Base-by-base conservation (phyloP, 2,888 invertebrate genomes). In the Minunthozetes semirufus region DNA sequence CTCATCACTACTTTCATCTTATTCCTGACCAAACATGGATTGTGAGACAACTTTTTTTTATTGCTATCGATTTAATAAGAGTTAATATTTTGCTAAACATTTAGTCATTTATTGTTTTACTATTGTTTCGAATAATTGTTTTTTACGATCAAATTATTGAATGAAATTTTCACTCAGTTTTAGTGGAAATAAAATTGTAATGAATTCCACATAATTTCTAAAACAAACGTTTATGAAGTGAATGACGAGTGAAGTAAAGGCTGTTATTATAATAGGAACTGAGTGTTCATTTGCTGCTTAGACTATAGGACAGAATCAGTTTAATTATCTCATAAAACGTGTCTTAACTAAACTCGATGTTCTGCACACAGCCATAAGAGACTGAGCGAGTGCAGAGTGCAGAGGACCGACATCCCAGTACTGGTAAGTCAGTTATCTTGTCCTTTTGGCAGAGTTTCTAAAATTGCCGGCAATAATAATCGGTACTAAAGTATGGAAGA, bases 241-340 rank as follows among this genome's bases (percentile, higher is more conserved):
- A 19, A 53, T 53, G 53, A 53, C 19, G 66, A 66, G 33, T 33
- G 66, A 19, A 38, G 66, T 66, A 42, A 66, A 66, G 59, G 27
- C 25, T 59, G 22, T 42, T 63, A 38, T 66, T 66, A 66, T 42
- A 27, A 19, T 42, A 19, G 33, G 8, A 70, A 70, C 48, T 33
- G 5, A 42, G 70, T 70, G 70, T 48, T 70, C 70, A 70, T 70
- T 70, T 70, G 42, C 19, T 66, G 15, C 15, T 53, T 53, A 53
- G 5, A 13, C 22, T 66, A 66, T 66, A 29, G 63, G 29, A 66
- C 15, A 66, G 19, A 27, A 25, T 25, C 46, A 70, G 19, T 70
- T 70, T 70, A 70, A 70, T 70, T 70, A 70, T 70, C 70, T 70
- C 70, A 70, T 70, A 70, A 70, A 70, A 70, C 70, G 70, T 70